Evolutionary conservation across 2,888 invertebrate species (phyloP).

Genomic region (Charanyca ferruginea): DNA sequence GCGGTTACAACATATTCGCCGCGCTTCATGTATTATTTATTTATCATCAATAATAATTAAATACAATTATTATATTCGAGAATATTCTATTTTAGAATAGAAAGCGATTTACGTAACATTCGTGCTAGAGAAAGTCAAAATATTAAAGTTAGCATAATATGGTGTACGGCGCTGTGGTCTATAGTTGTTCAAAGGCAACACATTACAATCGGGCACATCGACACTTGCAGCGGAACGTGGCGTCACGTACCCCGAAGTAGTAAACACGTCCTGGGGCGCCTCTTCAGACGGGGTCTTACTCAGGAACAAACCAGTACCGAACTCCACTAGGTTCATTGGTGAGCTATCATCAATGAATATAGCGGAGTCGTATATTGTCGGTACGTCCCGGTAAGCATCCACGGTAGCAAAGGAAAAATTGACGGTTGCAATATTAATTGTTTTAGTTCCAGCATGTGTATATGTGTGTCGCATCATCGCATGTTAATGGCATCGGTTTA

Average conservation of each 20-base stretch:
- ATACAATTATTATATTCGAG: slow-evolving; percentile 7
- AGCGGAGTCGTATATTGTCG: slow-evolving; percentile 69
- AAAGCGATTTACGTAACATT: slow-evolving; percentile 9
- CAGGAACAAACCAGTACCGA: slow-evolving; percentile 98
- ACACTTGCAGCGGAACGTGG: slow-evolving; percentile 76
- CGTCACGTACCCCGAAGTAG: slow-evolving; percentile 92
- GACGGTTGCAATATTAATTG: slow-evolving; percentile 80
- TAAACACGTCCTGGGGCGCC: slow-evolving; percentile 93
- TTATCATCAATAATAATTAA: slow-evolving; percentile 10
- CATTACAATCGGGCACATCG: slow-evolving; percentile 83
- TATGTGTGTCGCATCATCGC: slow-evolving; percentile 71
- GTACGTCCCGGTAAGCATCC: slow-evolving; percentile 85
- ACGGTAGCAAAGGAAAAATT: slow-evolving; percentile 88
- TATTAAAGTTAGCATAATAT: slow-evolving; percentile 27
- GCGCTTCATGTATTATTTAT: slow-evolving; percentile 7
- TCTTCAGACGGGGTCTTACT: slow-evolving; percentile 98
- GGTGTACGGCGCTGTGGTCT: slow-evolving; percentile 69
- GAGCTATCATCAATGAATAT: slow-evolving; percentile 92
- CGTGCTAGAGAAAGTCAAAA: slow-evolving; percentile 43
- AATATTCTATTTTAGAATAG: slow-evolving; percentile 13
- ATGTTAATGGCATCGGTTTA: slow-evolving; percentile 55
- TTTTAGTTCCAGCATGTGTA: slow-evolving; percentile 72
- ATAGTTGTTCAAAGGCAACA: slow-evolving; percentile 76
- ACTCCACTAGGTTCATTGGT: slow-evolving; percentile 98
- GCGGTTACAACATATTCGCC: slow-evolving; percentile 10